Base-by-base conservation (phyloP, 1,140 invertebrate species). In the Oryzaephilus surinamensis region DNA sequence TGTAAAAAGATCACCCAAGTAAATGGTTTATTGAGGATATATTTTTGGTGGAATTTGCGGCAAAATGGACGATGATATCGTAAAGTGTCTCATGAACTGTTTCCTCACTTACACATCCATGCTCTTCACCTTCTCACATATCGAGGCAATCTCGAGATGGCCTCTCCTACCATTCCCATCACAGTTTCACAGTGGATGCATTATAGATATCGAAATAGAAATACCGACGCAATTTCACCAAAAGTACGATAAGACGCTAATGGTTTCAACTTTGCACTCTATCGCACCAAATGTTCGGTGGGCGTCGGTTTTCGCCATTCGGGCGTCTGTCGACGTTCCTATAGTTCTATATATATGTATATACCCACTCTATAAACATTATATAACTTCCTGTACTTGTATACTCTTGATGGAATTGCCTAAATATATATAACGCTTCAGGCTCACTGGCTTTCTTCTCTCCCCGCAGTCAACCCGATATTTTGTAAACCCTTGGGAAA, bases 201-300 rank as follows among this genome's bases (percentile, higher is more conserved):
- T 61, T 60, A 61, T 61, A 60, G 59, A 60, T 61, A 60, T 43
- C 38, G 46, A 27, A n/a, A n/a, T 35, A 44, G 54, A 61, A 57
- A 58, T 61, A 58, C 55, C 49, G 55, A 37, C 39, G 55, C 57
- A 55, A 57, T 57, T 59, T 53, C 43, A 46, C 32, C 40, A 54
- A n/a, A 48, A 43, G 50, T 41, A 45, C 48, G 60, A 62, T 62
- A 62, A 62, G 56, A 62, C 57, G 60, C 48, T 62, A 62, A 62
- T 60, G 55, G 60, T 47, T 59, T 58, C 60, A 62, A 62, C 57
- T 62, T 62, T 59, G 53, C 57, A 58, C 57, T 57, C 57, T 57
- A 55, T 58, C 57, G 42, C 49, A 46, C 34, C 42, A 7, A 4
- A 24, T 11, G 35, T 45, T 34, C 36, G 36, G 36, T 38, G 38